These are phyloP conservation scores for Apteryx mantelli DNA, from an alignment of 2,113 vertebrate species.

Conservation along the genomic window DNA sequence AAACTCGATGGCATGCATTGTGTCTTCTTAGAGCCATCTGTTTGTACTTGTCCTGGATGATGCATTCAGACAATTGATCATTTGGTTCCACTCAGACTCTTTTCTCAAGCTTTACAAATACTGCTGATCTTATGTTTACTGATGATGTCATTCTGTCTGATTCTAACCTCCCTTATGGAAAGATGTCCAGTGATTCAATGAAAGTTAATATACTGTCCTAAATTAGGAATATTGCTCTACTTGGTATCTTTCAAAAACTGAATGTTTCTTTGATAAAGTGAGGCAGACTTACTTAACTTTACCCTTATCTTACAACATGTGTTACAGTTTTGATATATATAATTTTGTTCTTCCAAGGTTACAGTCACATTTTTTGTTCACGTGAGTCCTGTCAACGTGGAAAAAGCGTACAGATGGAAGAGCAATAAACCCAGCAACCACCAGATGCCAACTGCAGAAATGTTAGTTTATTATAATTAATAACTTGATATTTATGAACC, in stretches of 20 bases:
- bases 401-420: neutral
- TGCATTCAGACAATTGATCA: neutral
- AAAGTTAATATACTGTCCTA: neutral
- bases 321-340: neutral
- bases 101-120: neutral
- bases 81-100: neutral
- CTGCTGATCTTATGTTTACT: neutral
- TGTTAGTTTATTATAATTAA: neutral
- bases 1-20: accelerated
- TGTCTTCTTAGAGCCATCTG: neutral
- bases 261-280: neutral
- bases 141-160: neutral
- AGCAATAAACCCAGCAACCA: neutral
- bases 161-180: neutral
- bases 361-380: neutral
- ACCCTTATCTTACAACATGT: neutral
- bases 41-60: neutral
- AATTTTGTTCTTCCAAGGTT: neutral
- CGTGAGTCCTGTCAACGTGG: neutral
- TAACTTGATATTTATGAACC: neutral
- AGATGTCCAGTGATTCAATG: neutral
- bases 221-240: neutral
- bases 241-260: neutral
- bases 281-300: neutral
- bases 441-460: neutral